These are phyloP conservation scores for Didymodactylos carnosus DNA, from an alignment of 2,888 invertebrate genomes.

Conservation along the genomic window DNA sequence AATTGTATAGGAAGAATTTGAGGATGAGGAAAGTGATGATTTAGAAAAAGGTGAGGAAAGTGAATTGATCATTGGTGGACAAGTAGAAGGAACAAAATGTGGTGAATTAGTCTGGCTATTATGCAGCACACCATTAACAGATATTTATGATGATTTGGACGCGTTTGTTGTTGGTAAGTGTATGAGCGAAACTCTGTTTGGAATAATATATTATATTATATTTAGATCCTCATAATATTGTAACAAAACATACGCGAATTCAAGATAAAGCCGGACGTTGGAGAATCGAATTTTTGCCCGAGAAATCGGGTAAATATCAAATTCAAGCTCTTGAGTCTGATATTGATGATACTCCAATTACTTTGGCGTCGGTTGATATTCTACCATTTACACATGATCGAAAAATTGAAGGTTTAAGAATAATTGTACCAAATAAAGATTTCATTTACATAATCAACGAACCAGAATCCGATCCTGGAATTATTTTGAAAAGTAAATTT, in stretches of 20 bases:
- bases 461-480: too few species aligned
- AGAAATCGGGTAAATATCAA: neutral
- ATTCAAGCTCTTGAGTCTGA: neutral
- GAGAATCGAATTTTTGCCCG: conserved; percentile 10
- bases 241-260: conserved; percentile 7
- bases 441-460: too few species aligned
- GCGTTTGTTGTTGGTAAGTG: neutral
- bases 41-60: neutral
- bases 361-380: neutral
- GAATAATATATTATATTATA: neutral
- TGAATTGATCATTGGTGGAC: conserved; percentile 2
- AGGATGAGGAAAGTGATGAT: neutral
- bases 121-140: neutral
- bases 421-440: neutral
- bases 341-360: neutral
- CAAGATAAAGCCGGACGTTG: conserved; percentile 9
- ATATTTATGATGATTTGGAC: conserved; percentile 3
- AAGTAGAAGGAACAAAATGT: conserved; percentile 1
- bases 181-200: neutral
- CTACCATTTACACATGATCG: neutral
- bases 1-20: neutral
- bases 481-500: too few species aligned
- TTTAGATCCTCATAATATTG: conserved; percentile 1
- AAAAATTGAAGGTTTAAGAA: neutral
- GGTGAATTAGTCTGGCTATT: conserved; percentile 10